phyloP scores from a whole-genome alignment of 1,140 invertebrate genomes.

The Drosophila tani region DNA sequence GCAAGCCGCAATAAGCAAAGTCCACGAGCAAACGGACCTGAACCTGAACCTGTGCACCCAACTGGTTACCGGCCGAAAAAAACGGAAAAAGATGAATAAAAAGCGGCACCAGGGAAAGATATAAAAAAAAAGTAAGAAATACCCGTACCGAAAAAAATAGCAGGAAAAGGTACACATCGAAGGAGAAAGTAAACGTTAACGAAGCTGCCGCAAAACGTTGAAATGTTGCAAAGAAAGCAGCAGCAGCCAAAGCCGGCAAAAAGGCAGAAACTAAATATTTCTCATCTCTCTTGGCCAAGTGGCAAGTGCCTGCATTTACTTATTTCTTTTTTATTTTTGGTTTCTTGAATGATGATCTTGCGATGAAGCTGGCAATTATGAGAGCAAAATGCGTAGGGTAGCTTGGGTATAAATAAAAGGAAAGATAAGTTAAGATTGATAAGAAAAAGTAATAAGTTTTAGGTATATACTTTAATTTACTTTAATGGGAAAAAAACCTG shows the following conservation, averaged over 20 bases:
- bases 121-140: slow-evolving; percentile 13
- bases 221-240: slow-evolving; percentile 82
- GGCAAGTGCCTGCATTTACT: slow-evolving; percentile 28
- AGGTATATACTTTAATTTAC: too few species aligned
- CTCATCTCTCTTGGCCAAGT: slow-evolving; percentile 41
- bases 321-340: neutral
- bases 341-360: slow-evolving; percentile 29
- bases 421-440: neutral
- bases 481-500: neutral
- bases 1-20: slow-evolving; percentile 69
- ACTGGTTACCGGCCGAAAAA: slow-evolving; percentile 64
- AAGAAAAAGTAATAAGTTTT: neutral
- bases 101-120: slow-evolving; percentile 26
- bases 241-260: slow-evolving; percentile 38
- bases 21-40: slow-evolving; percentile 71
- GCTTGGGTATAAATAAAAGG: slow-evolving; percentile 1
- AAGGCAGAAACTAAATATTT: slow-evolving; percentile 46
- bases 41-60: slow-evolving; percentile 76
- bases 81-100: slow-evolving; percentile 50
- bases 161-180: slow-evolving; percentile 82
- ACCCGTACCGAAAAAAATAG: slow-evolving; percentile 51
- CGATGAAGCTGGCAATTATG: slow-evolving; percentile 27
- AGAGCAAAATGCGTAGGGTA: slow-evolving; percentile 19
- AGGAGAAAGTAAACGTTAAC: slow-evolving; percentile 82
- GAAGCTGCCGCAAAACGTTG: slow-evolving; percentile 64